Percentiles rank a stretch among this genome's conserved stretches.
Conservation (phyloP, 2,797 vertebrate genomes). For the Melanotaenia boesemani region DNA sequence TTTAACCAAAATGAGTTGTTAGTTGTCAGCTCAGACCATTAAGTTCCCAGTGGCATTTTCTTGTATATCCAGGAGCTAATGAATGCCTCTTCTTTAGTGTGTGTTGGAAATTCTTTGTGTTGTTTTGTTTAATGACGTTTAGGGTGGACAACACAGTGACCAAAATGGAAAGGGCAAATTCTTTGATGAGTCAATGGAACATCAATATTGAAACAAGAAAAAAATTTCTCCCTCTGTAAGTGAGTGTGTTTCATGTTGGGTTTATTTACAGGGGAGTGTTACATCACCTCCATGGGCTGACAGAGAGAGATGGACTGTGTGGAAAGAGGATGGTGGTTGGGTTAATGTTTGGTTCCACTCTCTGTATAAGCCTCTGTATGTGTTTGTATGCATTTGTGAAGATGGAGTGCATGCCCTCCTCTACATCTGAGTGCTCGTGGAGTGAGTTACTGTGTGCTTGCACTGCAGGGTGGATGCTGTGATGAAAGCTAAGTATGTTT, state of each 20-base stretch:
- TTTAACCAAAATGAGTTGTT: slow-evolving; percentile 49
- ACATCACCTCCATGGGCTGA: slow-evolving; percentile 65
- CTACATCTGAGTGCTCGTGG: slow-evolving; percentile 1
- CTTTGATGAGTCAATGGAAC: slow-evolving; percentile 65
- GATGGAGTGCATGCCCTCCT: slow-evolving; percentile 1
- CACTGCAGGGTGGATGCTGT: background rate
- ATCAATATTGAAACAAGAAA: slow-evolving; percentile 44
- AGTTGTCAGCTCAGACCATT: slow-evolving; percentile 42
- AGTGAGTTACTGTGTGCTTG: background rate
- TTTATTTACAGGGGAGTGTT: slow-evolving; percentile 68
- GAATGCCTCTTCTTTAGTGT: slow-evolving; percentile 42
- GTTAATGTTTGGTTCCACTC: slow-evolving; percentile 48
- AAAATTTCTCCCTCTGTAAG: slow-evolving; percentile 21
- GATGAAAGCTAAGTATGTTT: background rate
- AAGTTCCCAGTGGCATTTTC: slow-evolving; percentile 36
- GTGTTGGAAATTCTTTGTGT: slow-evolving; percentile 60
- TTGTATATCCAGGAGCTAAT: slow-evolving; percentile 23
- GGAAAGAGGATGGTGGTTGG: slow-evolving; percentile 64
- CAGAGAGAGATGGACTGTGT: slow-evolving; percentile 65
- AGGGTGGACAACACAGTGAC: slow-evolving; percentile 31
- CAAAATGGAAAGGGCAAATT: slow-evolving; percentile 54
- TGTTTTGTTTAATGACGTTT: slow-evolving; percentile 53
- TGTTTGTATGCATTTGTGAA: background rate
- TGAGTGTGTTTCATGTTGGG: slow-evolving; percentile 19
- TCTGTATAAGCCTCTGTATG: slow-evolving; percentile 48